These are phyloP conservation scores for Macheiramphus alcinus DNA, from an alignment of 2,113 vertebrate genomes.

Conservation along the genomic window DNA sequence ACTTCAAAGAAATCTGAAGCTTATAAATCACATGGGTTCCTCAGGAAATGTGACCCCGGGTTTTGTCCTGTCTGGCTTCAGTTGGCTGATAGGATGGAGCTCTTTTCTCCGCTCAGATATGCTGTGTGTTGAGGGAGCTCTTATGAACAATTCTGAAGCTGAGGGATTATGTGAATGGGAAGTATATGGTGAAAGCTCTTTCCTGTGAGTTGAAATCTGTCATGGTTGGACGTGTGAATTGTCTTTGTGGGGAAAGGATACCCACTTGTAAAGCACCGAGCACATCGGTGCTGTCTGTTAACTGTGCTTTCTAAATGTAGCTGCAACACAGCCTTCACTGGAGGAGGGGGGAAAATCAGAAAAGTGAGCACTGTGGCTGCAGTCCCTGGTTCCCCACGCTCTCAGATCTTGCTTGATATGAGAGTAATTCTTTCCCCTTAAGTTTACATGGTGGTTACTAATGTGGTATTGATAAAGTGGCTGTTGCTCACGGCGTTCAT, in stretches of 20 bases:
- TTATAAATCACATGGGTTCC: not conserved
- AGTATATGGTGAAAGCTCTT: not conserved
- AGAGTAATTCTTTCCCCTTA: not conserved
- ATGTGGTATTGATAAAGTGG: not conserved
- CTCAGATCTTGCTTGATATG: not conserved
- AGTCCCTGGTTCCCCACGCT: not conserved
- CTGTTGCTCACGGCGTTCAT: not conserved
- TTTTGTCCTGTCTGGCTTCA: not conserved
- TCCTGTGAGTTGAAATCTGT: not conserved
- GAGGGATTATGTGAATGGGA: not conserved
- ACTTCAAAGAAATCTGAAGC: not conserved
- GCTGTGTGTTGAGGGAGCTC: not conserved
- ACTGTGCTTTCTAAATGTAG: not conserved
- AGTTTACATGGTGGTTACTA: not conserved
- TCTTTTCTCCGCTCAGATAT: not conserved
- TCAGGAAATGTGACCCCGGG: not conserved
- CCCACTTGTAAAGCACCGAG: not conserved
- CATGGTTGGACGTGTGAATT: not conserved
- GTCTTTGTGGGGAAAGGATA: not conserved
- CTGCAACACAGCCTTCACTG: not conserved
- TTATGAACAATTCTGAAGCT: not conserved
- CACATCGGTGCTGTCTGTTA: fast-evolving
- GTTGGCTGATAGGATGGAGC: not conserved
- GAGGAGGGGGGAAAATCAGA: not conserved
- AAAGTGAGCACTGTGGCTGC: not conserved